Evolutionary conservation across 2,797 vertebrate genomes (phyloP).

Genomic region (Oryzias sinensis): DNA sequence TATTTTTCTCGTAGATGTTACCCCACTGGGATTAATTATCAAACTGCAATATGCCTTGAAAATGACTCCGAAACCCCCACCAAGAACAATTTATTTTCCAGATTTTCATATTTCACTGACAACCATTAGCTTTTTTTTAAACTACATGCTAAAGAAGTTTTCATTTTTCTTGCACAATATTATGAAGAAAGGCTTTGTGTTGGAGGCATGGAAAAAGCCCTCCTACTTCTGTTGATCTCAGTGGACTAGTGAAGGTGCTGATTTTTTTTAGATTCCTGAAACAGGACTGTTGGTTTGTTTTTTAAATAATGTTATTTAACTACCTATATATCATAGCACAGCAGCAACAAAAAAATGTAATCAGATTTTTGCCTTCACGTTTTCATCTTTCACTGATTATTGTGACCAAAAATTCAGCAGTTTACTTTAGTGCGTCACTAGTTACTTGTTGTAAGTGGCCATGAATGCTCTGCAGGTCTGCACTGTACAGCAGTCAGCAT

Average conservation of each 20-base stretch:
- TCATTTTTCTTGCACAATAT: conserved; percentile 21
- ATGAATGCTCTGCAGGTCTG: neutral
- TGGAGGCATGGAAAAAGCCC: neutral
- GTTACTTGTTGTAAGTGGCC: neutral
- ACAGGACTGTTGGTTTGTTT: neutral
- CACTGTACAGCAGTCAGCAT: conserved; percentile 1
- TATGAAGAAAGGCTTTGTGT: conserved; percentile 10
- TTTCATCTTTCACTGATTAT: neutral
- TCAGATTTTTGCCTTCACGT: too few relatives aligned
- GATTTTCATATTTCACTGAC: conserved; percentile 31
- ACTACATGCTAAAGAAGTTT: conserved; percentile 15
- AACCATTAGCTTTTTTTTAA: conserved; percentile 25
- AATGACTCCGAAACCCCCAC: conserved; percentile 27
- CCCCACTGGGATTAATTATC: conserved; percentile 44
- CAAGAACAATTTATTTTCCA: conserved; percentile 34
- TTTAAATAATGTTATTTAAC: neutral
- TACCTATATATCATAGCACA: neutral
- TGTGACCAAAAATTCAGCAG: neutral
- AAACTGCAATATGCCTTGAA: conserved; percentile 32
- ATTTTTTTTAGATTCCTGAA: neutral
- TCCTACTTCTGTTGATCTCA: conserved; percentile 9
- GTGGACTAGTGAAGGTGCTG: neutral
- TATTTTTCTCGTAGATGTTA: conserved; percentile 42
- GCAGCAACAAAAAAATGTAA: too few relatives aligned
- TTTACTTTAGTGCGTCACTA: neutral